Base-by-base conservation (phyloP, 2,797 vertebrate species). In the Protosalanx chinensis region DNA sequence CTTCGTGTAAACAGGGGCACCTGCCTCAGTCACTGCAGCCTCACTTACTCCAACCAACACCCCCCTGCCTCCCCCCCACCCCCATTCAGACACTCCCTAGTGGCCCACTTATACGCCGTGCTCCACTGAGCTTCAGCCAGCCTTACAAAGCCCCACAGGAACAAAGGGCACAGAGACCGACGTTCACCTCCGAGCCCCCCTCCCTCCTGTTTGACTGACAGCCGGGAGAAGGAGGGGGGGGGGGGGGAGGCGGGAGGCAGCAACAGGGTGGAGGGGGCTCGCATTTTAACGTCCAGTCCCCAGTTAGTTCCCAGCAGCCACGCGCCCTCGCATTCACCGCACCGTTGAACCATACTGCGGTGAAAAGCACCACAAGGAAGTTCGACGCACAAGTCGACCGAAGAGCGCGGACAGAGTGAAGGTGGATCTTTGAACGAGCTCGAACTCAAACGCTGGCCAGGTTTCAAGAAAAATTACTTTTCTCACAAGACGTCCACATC, bases 81-180 rank as follows among this genome's bases (percentile, higher is more conserved):
- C 83, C 84, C 83, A 89, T 90, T 90, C 89, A 93, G 87, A 71
- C 85, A 79, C 88, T 93, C 93, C 92, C 93, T 87, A 88, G 91
- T 92, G 93, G 91, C 87, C 91, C 91, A 93, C 93, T 93, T 93
- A 93, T 93, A 90, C 79, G 85, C 89, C 85, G 84, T 90, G 89
- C 91, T 91, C 90, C 85, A 86, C 85, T 87, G 89, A 90, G 83
- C 90, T 88, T 90, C 88, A 88, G 88, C 88, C 84, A 88, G 86
- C 86, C 84, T 88, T 90, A 90, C 88, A 90, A 91, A 90, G 89
- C 89, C 82, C 80, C 83, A 81, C 78, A 87, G 87, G 86, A 92
- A 93, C 92, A 93, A 92, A 93, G 90, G 88, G 87, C 89, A 88
- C 81, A 82, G 85, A 90, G 91, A 87, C 85, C 87, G 87, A 46